Evolutionary conservation across 2,797 vertebrate genomes (phyloP).

Genomic region (Pterois miles): DNA sequence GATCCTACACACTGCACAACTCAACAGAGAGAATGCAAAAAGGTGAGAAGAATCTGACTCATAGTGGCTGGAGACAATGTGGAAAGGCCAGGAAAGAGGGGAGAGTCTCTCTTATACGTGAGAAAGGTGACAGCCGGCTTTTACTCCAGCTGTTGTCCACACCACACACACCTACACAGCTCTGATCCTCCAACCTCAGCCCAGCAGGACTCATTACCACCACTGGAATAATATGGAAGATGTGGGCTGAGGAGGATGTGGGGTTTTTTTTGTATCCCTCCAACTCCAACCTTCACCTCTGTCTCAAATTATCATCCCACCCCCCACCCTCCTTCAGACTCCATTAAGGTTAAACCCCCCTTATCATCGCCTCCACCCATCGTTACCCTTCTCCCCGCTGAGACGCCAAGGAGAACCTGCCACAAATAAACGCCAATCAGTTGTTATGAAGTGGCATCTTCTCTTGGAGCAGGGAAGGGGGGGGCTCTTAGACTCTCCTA

Average conservation of each 20-base stretch:
- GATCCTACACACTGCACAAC: too few relatives aligned
- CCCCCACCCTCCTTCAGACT: conserved; percentile 34
- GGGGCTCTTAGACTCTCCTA: background rate
- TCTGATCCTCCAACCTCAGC: conserved; percentile 47
- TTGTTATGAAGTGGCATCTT: conserved; percentile 31
- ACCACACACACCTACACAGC: conserved; percentile 8
- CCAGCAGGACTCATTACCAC: conserved; percentile 67
- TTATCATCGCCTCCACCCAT: conserved; percentile 59
- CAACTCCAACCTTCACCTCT: conserved; percentile 71
- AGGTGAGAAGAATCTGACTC: background rate
- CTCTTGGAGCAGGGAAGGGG: background rate
- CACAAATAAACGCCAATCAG: conserved; percentile 51
- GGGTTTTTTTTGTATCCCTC: conserved; percentile 22
- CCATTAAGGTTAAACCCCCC: conserved; percentile 66
- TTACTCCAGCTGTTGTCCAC: conserved; percentile 69
- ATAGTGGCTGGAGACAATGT: background rate
- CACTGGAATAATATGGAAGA: conserved; percentile 48
- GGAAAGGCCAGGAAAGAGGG: background rate
- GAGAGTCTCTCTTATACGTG: background rate
- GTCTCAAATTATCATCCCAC: conserved; percentile 66
- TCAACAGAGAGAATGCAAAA: background rate
- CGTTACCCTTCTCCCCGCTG: conserved; percentile 76
- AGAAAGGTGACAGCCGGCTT: conserved; percentile 58
- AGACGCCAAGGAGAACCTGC: conserved; percentile 67
- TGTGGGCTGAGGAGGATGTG: conserved; percentile 20